A percentile compares a stretch with the other conserved stretches of the same genome.
phyloP scores from a whole-genome alignment of 1,140 invertebrate genomes.

The Drosophila azteca region DNA sequence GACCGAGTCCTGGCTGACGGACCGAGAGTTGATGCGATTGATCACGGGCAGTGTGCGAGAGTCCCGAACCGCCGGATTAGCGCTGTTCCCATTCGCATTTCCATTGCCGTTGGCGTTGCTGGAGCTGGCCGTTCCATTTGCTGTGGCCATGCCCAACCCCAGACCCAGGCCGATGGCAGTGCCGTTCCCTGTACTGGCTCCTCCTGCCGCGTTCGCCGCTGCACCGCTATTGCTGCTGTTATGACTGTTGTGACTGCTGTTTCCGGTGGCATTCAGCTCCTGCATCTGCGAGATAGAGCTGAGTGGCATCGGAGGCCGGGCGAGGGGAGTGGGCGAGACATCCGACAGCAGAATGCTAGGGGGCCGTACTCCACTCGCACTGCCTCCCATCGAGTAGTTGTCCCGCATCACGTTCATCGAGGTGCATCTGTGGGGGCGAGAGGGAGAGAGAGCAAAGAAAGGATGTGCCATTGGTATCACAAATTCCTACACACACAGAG shows the following conservation, averaged over 20 bases:
- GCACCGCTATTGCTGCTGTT: too few species aligned
- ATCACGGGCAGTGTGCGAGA: constrained; percentile 85
- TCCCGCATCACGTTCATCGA: constrained; percentile 92
- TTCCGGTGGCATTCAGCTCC: constrained; percentile 67
- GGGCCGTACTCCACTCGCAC: constrained; percentile 75
- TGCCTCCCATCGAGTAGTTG: constrained; percentile 85
- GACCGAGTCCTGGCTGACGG: constrained; percentile 89
- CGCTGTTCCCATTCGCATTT: constrained; percentile 16
- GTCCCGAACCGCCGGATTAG: constrained; percentile 80
- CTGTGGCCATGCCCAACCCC: not conserved
- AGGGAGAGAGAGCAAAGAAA: constrained; percentile 27
- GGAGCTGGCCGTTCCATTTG: constrained; percentile 6
- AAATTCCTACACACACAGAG: constrained; percentile 3
- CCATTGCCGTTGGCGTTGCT: not conserved
- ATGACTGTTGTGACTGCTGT: constrained; percentile 5
- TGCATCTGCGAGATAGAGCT: constrained; percentile 79
- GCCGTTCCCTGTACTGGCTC: too few species aligned
- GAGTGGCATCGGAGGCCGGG: constrained; percentile 60
- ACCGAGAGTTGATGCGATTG: constrained; percentile 84
- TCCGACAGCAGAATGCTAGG: constrained; percentile 82
- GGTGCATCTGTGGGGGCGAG: constrained; percentile 86
- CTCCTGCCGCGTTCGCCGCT: too few species aligned
- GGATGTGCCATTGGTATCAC: constrained; percentile 48
- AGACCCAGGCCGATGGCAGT: not conserved
- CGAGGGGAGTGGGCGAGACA: constrained; percentile 78